Conservation (phyloP, 2,113 vertebrate species). For the Oncorhynchus clarkii region DNA sequence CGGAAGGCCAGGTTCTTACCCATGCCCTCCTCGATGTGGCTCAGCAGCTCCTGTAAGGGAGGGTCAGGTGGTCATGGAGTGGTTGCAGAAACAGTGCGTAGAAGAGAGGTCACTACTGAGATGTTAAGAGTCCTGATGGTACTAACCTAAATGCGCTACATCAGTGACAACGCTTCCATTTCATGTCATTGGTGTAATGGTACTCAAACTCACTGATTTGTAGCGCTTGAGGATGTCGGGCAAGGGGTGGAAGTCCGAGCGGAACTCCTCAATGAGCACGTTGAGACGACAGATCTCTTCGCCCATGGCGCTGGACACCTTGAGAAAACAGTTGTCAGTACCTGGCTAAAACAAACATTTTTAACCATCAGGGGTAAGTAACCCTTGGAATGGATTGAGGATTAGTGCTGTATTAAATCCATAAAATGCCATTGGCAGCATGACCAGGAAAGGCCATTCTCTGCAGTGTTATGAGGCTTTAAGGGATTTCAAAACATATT, state of each 20-base stretch:
- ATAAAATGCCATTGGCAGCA: too few relatives aligned
- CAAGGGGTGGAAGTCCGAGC: constrained; percentile 88
- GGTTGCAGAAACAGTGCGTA: background rate
- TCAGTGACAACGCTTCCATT: too few relatives aligned
- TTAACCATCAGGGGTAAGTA: background rate
- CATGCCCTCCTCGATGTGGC: constrained; percentile 93
- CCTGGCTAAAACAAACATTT: background rate
- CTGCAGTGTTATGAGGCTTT: too few relatives aligned
- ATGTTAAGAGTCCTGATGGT: background rate
- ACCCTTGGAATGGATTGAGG: too few relatives aligned
- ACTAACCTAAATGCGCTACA: too few relatives aligned
- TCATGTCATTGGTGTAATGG: background rate
- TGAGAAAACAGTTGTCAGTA: constrained; percentile 29
- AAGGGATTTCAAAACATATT: too few relatives aligned
- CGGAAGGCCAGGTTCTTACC: constrained; percentile 93
- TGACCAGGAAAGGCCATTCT: too few relatives aligned
- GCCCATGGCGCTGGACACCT: constrained; percentile 94
- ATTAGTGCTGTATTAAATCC: too few relatives aligned
- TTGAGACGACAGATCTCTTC: constrained; percentile 97
- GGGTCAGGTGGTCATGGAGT: background rate
- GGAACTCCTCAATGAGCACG: constrained; percentile 91
- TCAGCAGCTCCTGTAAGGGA: constrained; percentile 81
- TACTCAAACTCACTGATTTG: constrained; percentile 81
- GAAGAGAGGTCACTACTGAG: background rate
- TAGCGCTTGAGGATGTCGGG: constrained; percentile 87